Conservation (phyloP, 37 sponge, comb jelly and placozoan genomes). For the Lycopodina hypogea region DNA sequence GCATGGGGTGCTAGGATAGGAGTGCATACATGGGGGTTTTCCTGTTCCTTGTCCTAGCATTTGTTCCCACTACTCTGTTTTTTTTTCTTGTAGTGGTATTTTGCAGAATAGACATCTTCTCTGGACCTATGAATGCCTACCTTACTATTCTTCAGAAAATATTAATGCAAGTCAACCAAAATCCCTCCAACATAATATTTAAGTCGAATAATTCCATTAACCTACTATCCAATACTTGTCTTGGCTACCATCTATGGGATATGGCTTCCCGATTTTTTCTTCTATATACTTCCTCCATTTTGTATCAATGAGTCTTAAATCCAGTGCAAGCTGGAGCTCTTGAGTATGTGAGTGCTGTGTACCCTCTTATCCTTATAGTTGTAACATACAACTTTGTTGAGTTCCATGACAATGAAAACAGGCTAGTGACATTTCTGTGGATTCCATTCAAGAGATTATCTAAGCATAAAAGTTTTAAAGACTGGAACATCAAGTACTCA, state of each 20-base stretch:
- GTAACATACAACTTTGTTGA: slow-evolving; percentile 7
- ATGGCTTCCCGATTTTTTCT: slow-evolving; percentile 50
- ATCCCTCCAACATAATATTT: neutral
- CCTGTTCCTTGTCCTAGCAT: neutral
- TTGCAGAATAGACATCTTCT: neutral
- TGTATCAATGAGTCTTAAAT: slow-evolving; percentile 11
- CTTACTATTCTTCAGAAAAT: neutral
- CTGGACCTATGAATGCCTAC: neutral
- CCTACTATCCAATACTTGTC: neutral
- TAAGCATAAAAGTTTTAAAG: neutral
- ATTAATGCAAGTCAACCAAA: neutral
- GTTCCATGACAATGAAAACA: slow-evolving; percentile 12
- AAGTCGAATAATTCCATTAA: neutral
- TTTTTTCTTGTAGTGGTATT: slow-evolving; percentile 10
- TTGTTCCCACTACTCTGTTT: slow-evolving; percentile 14
- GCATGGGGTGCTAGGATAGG: neutral
- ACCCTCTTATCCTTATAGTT: slow-evolving; percentile 33
- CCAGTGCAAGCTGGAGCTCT: slow-evolving; percentile 17
- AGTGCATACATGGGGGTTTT: neutral
- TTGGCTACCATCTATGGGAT: slow-evolving; percentile 16
- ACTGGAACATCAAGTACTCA: neutral
- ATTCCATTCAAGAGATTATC: slow-evolving; percentile 8
- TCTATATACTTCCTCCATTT: slow-evolving; percentile 19
- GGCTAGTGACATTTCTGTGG: slow-evolving; percentile 10
- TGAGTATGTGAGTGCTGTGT: slow-evolving; percentile 39